Conservation (phyloP, 2,888 invertebrate genomes). For the Thalpophila matura region DNA sequence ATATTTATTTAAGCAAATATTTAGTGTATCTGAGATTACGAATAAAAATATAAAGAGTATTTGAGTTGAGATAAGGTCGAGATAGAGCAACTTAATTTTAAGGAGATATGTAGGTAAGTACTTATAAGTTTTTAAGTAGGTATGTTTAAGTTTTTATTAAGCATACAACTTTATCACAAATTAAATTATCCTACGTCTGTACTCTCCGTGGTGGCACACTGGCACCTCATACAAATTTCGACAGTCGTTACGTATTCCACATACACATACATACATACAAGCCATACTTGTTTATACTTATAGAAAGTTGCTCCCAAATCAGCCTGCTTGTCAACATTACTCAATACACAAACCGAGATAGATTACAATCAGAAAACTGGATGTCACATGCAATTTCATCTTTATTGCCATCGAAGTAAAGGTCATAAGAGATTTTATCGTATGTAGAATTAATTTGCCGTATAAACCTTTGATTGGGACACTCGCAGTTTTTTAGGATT, state of each 20-base stretch:
- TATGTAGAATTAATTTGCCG: slow-evolving; percentile 28
- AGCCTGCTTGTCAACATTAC: slow-evolving; percentile 82
- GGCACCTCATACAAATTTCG: slow-evolving; percentile 71
- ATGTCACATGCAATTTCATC: slow-evolving; percentile 52
- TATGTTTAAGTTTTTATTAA: too few relatives aligned
- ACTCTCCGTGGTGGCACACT: slow-evolving; percentile 43
- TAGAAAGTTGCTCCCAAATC: slow-evolving; percentile 89
- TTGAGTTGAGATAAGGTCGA: too few relatives aligned
- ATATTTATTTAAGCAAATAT: too few relatives aligned
- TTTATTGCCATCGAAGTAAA: slow-evolving; percentile 41
- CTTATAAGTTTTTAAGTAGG: too few relatives aligned
- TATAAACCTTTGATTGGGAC: slow-evolving; percentile 64
- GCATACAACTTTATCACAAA: not conserved
- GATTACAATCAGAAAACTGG: slow-evolving; percentile 54
- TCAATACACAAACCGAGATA: slow-evolving; percentile 71
- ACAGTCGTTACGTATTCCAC: slow-evolving; percentile 73
- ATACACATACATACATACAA: slow-evolving; percentile 70
- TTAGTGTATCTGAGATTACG: too few relatives aligned
- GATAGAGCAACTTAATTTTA: too few relatives aligned
- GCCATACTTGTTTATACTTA: slow-evolving; percentile 80
- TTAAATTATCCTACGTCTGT: slow-evolving; percentile 31
- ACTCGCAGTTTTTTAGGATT: slow-evolving; percentile 68
- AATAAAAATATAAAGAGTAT: too few relatives aligned
- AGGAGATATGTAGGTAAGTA: too few relatives aligned
- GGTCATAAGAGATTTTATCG: slow-evolving; percentile 17